Evolutionary conservation across 2,888 invertebrate species (phyloP), one percentile per base, ranked within the genome.

Genomic region (Ypsolopha scabrella): DNA sequence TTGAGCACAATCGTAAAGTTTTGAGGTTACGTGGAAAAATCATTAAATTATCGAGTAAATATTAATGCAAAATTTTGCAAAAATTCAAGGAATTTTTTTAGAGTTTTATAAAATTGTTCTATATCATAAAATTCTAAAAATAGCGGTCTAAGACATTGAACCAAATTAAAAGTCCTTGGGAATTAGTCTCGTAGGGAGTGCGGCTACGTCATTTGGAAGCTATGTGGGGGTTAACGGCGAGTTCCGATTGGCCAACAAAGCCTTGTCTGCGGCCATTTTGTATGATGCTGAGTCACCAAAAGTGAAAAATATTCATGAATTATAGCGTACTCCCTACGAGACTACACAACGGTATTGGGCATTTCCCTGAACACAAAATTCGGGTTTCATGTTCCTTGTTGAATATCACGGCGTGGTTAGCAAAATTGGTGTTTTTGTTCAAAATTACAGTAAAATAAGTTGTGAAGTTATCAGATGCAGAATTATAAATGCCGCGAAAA

Each of bases 211-310:
- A 85, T 80, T 70, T 78, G 75, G 72, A 77, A 77, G 74, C 67
- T 81, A 80, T 72, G 75, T 77, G 72, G 74, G 61, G n/a, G 67
- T 65, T 63, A 70, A 70, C 63, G 72, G 70, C 67, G 63, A 63
- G 65, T 62, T 65, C 71, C 62, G 76, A 83, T 85, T 85, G 85
- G 83, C 71, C 75, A 73, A 76, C 70, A 77, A 76, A 81, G 77
- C 82, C 83, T 85, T 75, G 76, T 70, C 74, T 83, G 88, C 88
- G 86, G 90, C 90, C 90, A 90, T 90, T 88, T 90, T 90, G 88
- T 78, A 68, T 74, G 72, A 72, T 88, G 88, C 81, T 90, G 90
- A 88, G 85, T 89, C 88, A 88, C 87, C 88, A 82, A 82, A 83
- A 82, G 82, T 82, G 89, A 89, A 90, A 88, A 88, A 89, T 88